Conservation (phyloP, 2,888 invertebrate species). For the Capitulum mitella region DNA sequence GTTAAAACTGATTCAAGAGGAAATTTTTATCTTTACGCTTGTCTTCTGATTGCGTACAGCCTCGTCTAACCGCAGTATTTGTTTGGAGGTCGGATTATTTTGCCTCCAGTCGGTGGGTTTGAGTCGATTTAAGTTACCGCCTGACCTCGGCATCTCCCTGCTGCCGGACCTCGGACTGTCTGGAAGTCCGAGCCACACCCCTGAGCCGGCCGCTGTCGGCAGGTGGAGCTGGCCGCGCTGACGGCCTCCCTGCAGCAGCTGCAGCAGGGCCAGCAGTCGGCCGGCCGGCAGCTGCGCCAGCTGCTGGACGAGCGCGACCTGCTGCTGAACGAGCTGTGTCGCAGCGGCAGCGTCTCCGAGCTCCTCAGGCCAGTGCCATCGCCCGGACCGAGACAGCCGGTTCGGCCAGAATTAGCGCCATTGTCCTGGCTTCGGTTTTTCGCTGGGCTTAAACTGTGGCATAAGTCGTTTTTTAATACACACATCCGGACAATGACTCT, state of each 20-base stretch:
- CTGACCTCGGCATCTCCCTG: background rate
- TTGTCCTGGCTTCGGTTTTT: background rate
- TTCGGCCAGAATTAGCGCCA: background rate
- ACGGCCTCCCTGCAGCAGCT: conserved; percentile 39
- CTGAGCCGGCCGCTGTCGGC: too few species aligned
- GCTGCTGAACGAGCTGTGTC: conserved; percentile 38
- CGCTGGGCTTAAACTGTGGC: background rate
- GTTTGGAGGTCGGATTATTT: too few species aligned
- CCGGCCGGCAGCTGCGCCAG: conserved; percentile 25
- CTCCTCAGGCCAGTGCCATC: conserved; percentile 37
- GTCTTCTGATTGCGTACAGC: too few species aligned
- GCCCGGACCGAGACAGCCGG: background rate
- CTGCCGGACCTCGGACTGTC: too few species aligned
- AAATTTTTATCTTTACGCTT: too few species aligned
- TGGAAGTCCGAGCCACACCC: too few species aligned
- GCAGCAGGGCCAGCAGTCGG: conserved; percentile 38
- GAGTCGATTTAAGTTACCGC: too few species aligned
- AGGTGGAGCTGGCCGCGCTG: conserved; percentile 37
- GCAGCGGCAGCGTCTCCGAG: conserved; percentile 39
- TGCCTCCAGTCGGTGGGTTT: too few species aligned
- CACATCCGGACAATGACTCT: too few species aligned
- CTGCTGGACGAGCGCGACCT: conserved; percentile 38
- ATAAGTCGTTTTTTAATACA: background rate
- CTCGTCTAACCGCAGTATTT: too few species aligned
- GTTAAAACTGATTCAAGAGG: too few species aligned